Evolutionary conservation across 2,888 invertebrate genomes (phyloP).

Genomic region (Harpalus rubripes): DNA sequence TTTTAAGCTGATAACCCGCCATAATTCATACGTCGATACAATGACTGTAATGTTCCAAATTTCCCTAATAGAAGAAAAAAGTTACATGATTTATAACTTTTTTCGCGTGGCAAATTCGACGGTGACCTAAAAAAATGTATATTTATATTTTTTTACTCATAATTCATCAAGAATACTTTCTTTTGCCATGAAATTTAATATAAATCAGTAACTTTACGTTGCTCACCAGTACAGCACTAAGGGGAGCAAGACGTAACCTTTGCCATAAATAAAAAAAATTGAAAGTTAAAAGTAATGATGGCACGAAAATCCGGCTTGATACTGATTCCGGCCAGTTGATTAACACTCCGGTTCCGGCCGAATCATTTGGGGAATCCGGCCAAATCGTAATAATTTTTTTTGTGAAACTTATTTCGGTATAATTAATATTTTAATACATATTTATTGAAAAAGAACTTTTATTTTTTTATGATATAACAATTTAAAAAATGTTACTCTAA

Average conservation of each 20-base stretch:
- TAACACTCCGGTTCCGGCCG: too few species aligned
- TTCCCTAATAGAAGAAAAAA: slow-evolving; percentile 53
- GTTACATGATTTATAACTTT: slow-evolving; percentile 54
- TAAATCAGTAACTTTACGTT: slow-evolving; percentile 27
- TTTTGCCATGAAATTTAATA: slow-evolving; percentile 50
- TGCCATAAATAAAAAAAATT: too few species aligned
- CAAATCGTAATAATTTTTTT: too few species aligned
- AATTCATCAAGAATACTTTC: slow-evolving; percentile 53
- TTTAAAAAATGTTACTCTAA: too few species aligned
- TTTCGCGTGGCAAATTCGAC: slow-evolving; percentile 55
- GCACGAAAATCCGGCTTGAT: too few species aligned
- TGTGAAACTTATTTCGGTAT: too few species aligned
- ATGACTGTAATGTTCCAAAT: slow-evolving; percentile 52
- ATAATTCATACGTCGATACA: slow-evolving; percentile 54
- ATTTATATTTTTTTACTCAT: slow-evolving; percentile 58
- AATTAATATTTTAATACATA: too few species aligned
- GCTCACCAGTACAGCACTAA: neutral
- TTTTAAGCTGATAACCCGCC: slow-evolving; percentile 38
- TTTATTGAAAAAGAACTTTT: too few species aligned
- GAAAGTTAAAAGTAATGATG: too few species aligned
- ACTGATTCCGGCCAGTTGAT: too few species aligned
- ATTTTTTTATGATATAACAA: too few species aligned
- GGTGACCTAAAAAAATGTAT: slow-evolving; percentile 52
- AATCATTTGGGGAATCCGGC: too few species aligned
- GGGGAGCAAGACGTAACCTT: neutral